Base-by-base conservation (phyloP, 2,797 vertebrate species). In the Tinamus major region DNA sequence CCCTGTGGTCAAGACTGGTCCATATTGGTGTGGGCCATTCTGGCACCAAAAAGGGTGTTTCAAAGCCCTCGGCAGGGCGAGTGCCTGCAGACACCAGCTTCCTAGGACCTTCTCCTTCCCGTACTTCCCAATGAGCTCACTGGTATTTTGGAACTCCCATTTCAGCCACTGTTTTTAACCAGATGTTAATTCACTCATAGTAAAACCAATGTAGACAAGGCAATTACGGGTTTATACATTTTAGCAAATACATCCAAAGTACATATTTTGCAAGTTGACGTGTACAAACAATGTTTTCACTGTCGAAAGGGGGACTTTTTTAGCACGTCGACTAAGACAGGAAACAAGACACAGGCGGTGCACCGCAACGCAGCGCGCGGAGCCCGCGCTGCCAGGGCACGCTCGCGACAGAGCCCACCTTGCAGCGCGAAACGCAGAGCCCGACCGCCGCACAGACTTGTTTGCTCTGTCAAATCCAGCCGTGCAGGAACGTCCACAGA, bases 1-100 rank as follows among this genome's bases (percentile, higher is more conserved):
- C 16, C 26, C 16, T 39, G 2, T 5, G 31, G 48, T 23, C 0
- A 1, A 46, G 48, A 37, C 0, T 0, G 82, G 37, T 42, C 59
- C n/a, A 53, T 10, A 7, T 27, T 51, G 49, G 49, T 5, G 2
- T 31, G 41, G 12, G 27, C 51, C 51, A 53, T 53, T 16, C 15
- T 4, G 11, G 39, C 44, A 55, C 23, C 31, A 31, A 51, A 55
- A 39, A 53, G 8, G 27, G 9, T 39, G 18, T 39, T 83, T 21
- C 44, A 33, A 48, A 87, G 74, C 23, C 39, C 49, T n/a, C 18
- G 0, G 23, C 23, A 23, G 33, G 13, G 14, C 31, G 33, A 55
- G 31, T 0, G 0, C 33, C 13, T 63, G 59, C 63, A 65, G 37
- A n/a, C 27, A n/a, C n/a, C 75, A 84, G 41, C 37, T 76, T 46